Evolutionary conservation across 2,113 vertebrate genomes (phyloP), one percentile per base, ranked within the genome.

Genomic region (Odocoileus hemionus): DNA sequence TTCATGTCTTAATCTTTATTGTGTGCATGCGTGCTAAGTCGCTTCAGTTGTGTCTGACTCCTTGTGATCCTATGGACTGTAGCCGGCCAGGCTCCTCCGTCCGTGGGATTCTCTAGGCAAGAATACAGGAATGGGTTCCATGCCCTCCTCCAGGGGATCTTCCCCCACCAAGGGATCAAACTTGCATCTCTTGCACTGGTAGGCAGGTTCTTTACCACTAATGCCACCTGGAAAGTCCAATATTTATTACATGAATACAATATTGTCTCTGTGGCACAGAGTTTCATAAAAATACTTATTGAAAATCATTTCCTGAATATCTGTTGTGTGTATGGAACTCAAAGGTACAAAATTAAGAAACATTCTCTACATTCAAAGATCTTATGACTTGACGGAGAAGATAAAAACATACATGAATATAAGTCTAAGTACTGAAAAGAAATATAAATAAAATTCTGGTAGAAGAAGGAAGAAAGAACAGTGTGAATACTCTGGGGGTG

Each of bases 371-470:
- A 55, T 64, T 87, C 8, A 90, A 94, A 60, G 21, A 39, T 58
- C 16, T 89, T 52, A 74, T 17, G 17, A 36, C 61, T 60, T 50
- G 87, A 36, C 70, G 6, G 9, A 30, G 50, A 55, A 86, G 23
- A 57, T 67, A 79, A 21, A 78, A 45, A 52, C 3, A 88, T 64
- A 47, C 16, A 47, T 45, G 28, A 89, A 88, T 52, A 43, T 19
- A 57, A 84, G 33, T 15, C 30, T 86, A 83, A 61, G 17, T 54
- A 15, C n/a, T 91, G 30, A 95, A 84, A 92, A 74, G 9, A 86
- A 39, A 86, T 95, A 70, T 10, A 70, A 83, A 47, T 90, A 91
- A 89, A 58, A 95, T 89, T 96, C 17, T 93, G 50, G 28, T 36
- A 91, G 11, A 70, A 7, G 9, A 94, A 89, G 17, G 2, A 58